Conservation (phyloP, 2,797 vertebrate species). For the Morus bassanus region DNA sequence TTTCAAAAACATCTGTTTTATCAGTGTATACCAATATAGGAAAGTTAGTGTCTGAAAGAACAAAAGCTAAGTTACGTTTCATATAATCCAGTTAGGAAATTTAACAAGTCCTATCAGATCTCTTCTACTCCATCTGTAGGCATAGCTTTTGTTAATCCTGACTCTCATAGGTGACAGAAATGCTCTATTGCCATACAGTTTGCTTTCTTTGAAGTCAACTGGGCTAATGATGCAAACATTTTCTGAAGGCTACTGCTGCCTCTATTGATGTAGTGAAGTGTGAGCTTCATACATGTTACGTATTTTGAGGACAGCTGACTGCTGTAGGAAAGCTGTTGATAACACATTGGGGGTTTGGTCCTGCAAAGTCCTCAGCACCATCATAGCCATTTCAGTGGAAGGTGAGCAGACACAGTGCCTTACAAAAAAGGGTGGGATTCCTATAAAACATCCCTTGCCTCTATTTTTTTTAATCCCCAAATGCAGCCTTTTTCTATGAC, state of each 20-base stretch:
- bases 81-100: neutral
- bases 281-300: neutral
- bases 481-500: neutral
- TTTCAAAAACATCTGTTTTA: neutral
- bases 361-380: neutral
- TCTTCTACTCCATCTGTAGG: neutral
- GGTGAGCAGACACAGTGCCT: neutral
- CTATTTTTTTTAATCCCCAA: neutral
- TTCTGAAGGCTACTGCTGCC: neutral
- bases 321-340: neutral
- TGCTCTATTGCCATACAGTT: neutral
- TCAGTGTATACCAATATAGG: neutral
- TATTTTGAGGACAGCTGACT: neutral
- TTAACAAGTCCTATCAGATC: neutral
- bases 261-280: neutral
- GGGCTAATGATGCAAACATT: neutral
- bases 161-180: neutral
- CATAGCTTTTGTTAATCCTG: neutral
- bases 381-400: neutral
- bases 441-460: neutral
- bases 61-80: neutral
- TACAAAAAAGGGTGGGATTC: neutral
- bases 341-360: neutral
- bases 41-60: neutral
- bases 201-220: neutral